Conservation (phyloP, 2,797 vertebrate species). For the Muscicapa comitata region DNA sequence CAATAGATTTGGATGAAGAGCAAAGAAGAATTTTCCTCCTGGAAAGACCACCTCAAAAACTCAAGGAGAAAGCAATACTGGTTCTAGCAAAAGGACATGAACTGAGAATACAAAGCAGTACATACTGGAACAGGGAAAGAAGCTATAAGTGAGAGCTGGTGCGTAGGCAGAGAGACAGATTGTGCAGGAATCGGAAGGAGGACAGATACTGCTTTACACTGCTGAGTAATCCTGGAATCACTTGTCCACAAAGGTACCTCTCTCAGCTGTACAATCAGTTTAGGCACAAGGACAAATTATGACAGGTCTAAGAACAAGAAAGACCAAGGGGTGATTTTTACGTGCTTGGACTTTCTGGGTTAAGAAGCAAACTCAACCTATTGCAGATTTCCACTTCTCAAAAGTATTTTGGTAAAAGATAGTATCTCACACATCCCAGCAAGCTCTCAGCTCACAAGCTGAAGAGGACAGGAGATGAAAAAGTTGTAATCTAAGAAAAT, state of each 20-base stretch:
- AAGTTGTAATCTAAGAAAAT: neutral
- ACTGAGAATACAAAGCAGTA: neutral
- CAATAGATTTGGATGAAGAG: neutral
- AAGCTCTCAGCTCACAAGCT: neutral
- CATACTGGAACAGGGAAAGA: neutral
- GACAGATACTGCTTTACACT: neutral
- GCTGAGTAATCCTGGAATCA: conserved; percentile 19
- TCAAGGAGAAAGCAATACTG: neutral
- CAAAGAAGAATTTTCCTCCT: neutral
- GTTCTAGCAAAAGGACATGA: neutral
- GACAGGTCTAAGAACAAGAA: neutral
- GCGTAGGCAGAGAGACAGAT: conserved; percentile 33
- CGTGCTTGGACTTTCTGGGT: neutral
- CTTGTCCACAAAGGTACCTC: neutral
- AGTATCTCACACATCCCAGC: neutral
- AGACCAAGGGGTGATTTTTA: neutral
- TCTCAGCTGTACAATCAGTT: neutral
- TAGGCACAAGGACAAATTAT: neutral
- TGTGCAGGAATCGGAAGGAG: conserved; percentile 13
- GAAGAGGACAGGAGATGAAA: neutral
- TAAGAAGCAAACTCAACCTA: neutral
- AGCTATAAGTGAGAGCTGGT: neutral
- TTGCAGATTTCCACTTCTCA: neutral
- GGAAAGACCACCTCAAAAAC: neutral
- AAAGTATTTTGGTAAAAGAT: neutral